A percentile compares a stretch with the other conserved stretches of the same genome.
Conservation (phyloP, 2,797 vertebrate species). For the Jordanella pulchra region DNA sequence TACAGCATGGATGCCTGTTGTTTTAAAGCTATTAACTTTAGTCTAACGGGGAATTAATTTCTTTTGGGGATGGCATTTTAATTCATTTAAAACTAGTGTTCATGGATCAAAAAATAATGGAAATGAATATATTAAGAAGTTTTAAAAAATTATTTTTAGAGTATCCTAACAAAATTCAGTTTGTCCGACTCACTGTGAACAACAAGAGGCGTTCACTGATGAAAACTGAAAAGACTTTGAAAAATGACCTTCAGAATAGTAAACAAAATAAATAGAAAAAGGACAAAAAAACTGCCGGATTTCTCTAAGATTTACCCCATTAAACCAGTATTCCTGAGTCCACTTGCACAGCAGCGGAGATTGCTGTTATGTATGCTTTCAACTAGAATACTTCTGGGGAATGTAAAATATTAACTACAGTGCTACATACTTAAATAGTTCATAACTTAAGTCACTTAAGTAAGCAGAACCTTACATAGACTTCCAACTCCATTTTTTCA, state of each 20-base stretch:
- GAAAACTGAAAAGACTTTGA: neutral
- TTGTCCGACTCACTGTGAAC: neutral
- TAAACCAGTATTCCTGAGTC: slow-evolving; percentile 47
- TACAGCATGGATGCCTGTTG: neutral
- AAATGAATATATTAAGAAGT: no score
- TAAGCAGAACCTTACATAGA: slow-evolving; percentile 49
- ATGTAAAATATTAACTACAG: slow-evolving; percentile 16
- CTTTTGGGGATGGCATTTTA: neutral
- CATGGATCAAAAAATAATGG: neutral
- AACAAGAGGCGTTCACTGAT: neutral
- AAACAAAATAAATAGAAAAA: slow-evolving; percentile 15
- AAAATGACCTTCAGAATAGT: neutral
- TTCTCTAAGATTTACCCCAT: slow-evolving; percentile 8
- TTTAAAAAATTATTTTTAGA: neutral
- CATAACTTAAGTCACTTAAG: slow-evolving; percentile 25
- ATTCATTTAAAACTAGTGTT: neutral
- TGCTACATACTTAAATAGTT: slow-evolving; percentile 62
- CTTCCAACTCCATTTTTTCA: slow-evolving; percentile 8
- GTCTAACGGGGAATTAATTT: neutral
- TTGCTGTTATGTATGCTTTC: slow-evolving; percentile 12
- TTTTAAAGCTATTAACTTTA: neutral
- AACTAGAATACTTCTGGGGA: neutral
- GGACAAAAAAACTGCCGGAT: slow-evolving; percentile 1
- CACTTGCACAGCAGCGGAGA: neutral
- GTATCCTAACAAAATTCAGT: neutral